Conservation (phyloP, 2,113 vertebrate genomes). For the Peucedramus taeniatus region DNA sequence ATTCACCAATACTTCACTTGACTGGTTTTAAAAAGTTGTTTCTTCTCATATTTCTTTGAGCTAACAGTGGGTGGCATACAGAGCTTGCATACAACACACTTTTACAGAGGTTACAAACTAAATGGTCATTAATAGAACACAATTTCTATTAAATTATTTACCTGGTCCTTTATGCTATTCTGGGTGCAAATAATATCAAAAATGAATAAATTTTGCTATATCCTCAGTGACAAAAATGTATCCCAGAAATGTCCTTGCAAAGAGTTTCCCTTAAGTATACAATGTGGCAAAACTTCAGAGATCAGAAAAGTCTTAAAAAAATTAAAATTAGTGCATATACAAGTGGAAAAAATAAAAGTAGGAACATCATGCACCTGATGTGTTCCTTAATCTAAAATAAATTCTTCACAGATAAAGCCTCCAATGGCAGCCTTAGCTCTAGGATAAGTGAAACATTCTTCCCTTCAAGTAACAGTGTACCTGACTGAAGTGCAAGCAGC, state of each 20-base stretch:
- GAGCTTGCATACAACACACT: slow-evolving; percentile 70
- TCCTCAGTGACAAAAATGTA: slow-evolving; percentile 77
- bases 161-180: slow-evolving; percentile 73
- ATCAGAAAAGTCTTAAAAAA: slow-evolving; percentile 85
- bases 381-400: slow-evolving; percentile 90
- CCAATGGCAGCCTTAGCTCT: slow-evolving; percentile 81
- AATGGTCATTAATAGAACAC: slow-evolving; percentile 62
- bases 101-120: slow-evolving; percentile 64
- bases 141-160: slow-evolving; percentile 71
- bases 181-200: slow-evolving; percentile 68
- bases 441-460: slow-evolving; percentile 86
- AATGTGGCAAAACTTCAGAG: slow-evolving; percentile 86
- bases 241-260: slow-evolving; percentile 77
- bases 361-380: slow-evolving; percentile 82
- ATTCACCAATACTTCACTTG: slow-evolving; percentile 45
- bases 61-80: slow-evolving; percentile 73
- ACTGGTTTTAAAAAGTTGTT: slow-evolving; percentile 43
- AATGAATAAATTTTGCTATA: slow-evolving; percentile 71
- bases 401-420: slow-evolving; percentile 81
- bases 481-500: slow-evolving; percentile 90
- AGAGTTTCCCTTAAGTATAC: slow-evolving; percentile 80
- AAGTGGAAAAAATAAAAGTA: slow-evolving; percentile 92
- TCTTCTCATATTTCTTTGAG: slow-evolving; percentile 54
- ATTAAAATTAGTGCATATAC: slow-evolving; percentile 99
- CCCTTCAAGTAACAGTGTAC: slow-evolving; percentile 95